Conservation (phyloP, 1,140 invertebrate species). For the Tetramorium alpestre region DNA sequence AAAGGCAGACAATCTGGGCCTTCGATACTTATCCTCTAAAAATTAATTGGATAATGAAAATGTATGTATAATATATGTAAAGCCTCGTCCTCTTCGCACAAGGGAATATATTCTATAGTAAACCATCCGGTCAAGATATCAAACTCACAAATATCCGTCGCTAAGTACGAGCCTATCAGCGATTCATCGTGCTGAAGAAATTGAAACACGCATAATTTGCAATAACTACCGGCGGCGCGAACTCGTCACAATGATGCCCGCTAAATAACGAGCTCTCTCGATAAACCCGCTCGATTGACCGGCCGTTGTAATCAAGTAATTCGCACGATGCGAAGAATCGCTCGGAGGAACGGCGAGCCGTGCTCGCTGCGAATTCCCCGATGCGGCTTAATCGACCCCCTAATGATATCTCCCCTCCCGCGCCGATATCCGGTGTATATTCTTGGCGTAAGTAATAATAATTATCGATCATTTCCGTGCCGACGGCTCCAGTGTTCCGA, state of each 20-base stretch:
- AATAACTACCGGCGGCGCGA: conserved; percentile 53
- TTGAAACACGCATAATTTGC: conserved; percentile 68
- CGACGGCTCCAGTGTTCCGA: neutral
- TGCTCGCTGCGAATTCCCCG: conserved; percentile 55
- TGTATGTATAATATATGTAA: conserved; percentile 41
- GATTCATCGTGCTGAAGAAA: conserved; percentile 61
- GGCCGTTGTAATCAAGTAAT: conserved; percentile 72
- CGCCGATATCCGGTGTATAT: conserved; percentile 64
- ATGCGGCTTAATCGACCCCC: conserved; percentile 56
- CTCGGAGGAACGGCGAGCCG: conserved; percentile 42
- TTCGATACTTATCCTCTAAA: conserved; percentile 31
- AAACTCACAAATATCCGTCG: conserved; percentile 62
- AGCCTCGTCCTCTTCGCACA: neutral
- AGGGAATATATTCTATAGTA: neutral
- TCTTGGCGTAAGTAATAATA: conserved; percentile 51
- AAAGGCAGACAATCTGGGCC: conserved; percentile 38
- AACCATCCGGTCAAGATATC: neutral
- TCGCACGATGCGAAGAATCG: conserved; percentile 65
- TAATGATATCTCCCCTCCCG: conserved; percentile 67
- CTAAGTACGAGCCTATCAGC: conserved; percentile 64
- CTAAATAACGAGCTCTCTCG: conserved; percentile 64
- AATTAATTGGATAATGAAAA: conserved; percentile 55
- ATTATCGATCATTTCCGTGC: conserved; percentile 74
- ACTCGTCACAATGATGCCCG: conserved; percentile 67
- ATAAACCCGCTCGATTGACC: conserved; percentile 36